Percentiles rank a stretch among this genome's conserved stretches.
Conservation (phyloP, 2,797 vertebrate genomes). For the Staurois parvus region DNA sequence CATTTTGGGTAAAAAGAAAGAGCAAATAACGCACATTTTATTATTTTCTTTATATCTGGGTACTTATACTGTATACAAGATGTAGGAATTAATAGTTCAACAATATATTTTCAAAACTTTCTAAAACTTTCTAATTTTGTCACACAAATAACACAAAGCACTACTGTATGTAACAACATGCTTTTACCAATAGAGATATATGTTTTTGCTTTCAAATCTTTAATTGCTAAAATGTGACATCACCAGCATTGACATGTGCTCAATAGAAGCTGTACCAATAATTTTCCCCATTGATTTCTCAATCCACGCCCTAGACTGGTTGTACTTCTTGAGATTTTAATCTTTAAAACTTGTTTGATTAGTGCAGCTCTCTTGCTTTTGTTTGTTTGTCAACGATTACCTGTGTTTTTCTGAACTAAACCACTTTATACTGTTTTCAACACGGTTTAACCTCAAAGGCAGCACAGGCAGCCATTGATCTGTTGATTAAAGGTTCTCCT, state of each 20-base stretch:
- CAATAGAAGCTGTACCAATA: slow-evolving; percentile 23
- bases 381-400: slow-evolving; percentile 43
- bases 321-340: slow-evolving; percentile 22
- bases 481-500: slow-evolving; percentile 31
- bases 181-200: not conserved
- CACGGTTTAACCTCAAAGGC: slow-evolving; percentile 36
- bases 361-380: slow-evolving; percentile 26
- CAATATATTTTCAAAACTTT: too few species aligned
- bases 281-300: slow-evolving; percentile 36
- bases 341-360: slow-evolving; percentile 41
- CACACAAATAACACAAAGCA: too few species aligned
- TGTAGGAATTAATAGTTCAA: too few species aligned
- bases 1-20: too few species aligned
- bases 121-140: too few species aligned
- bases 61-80: too few species aligned
- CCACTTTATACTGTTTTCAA: slow-evolving; percentile 37
- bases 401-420: slow-evolving; percentile 31
- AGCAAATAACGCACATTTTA: too few species aligned
- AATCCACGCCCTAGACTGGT: slow-evolving; percentile 37
- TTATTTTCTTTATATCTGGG: too few species aligned
- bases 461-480: slow-evolving; percentile 42
- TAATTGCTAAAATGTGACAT: slow-evolving; percentile 5
- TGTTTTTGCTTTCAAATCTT: not conserved
- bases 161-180: too few species aligned
- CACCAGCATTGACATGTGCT: slow-evolving; percentile 2